Conservation (phyloP, 2,888 invertebrate species). For the Prionchulus punctatus region DNA sequence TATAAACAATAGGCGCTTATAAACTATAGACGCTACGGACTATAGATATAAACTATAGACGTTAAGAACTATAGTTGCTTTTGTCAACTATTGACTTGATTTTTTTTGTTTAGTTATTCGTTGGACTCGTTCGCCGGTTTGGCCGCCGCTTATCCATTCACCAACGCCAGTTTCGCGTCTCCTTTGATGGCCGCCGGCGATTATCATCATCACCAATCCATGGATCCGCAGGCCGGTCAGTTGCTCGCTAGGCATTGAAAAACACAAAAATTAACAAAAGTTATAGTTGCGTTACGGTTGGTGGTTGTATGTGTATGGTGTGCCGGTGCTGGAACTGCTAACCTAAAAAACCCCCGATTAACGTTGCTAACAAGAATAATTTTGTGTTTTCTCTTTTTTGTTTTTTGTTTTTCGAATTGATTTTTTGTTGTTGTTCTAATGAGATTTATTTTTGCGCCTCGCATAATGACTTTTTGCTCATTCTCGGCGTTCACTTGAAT, state of each 20-base stretch:
- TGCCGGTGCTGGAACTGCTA: too few species aligned
- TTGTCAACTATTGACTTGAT: background rate
- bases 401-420: background rate
- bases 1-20: too few species aligned
- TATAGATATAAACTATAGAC: too few species aligned
- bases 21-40: too few species aligned
- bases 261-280: too few species aligned
- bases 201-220: background rate
- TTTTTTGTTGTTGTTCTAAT: background rate
- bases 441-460: too few species aligned
- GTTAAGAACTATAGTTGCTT: too few species aligned
- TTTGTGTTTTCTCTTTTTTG: too few species aligned
- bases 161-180: conserved; percentile 1
- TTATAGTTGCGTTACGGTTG: too few species aligned
- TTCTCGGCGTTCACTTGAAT: background rate
- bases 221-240: conserved; percentile 11
- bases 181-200: conserved; percentile 8
- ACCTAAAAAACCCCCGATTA: too few species aligned
- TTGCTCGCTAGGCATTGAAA: background rate
- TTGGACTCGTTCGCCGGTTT: background rate
- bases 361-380: too few species aligned
- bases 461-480: background rate
- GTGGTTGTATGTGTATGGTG: too few species aligned
- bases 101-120: background rate
- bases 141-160: background rate